Percentiles rank a stretch among this genome's conserved stretches.
These are phyloP conservation scores for Anarhynchus alexandrinus DNA, from an alignment of 2,113 vertebrate species.

Conservation along the genomic window DNA sequence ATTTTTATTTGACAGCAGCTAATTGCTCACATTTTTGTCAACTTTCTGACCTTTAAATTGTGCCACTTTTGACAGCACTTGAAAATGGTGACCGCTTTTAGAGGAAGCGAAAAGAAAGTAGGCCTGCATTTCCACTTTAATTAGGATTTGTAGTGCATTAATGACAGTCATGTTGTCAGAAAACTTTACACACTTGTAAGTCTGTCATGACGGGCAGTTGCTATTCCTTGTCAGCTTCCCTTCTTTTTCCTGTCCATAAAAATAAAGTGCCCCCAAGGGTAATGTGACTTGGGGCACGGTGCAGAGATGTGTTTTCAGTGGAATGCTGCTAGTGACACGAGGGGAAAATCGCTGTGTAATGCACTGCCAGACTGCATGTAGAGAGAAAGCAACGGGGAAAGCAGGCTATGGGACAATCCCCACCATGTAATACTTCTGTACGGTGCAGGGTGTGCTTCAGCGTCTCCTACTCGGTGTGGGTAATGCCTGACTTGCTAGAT, in stretches of 20 bases:
- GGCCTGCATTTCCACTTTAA: conserved; percentile 2
- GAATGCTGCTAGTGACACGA: neutral
- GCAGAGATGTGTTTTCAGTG: neutral
- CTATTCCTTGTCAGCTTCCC: conserved; percentile 3
- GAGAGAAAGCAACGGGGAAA: neutral
- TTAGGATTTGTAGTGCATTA: conserved; percentile 30
- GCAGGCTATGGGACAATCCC: neutral
- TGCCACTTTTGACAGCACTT: neutral
- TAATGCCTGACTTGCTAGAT: neutral
- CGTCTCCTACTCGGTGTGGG: neutral
- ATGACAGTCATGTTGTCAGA: conserved; percentile 26
- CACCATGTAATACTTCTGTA: fast-evolving
- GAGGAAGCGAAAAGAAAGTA: neutral
- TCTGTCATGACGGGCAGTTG: neutral
- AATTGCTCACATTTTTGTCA: conserved; percentile 33
- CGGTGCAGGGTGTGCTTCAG: neutral
- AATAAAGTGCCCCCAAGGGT: neutral
- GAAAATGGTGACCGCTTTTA: conserved; percentile 2
- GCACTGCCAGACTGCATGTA: neutral
- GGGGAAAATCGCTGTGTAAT: neutral
- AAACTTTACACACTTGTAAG: neutral
- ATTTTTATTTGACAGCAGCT: conserved; percentile 1
- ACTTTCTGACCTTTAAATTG: conserved; percentile 2
- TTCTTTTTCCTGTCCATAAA: neutral
- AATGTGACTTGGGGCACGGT: neutral